Evolutionary conservation across 2,888 invertebrate genomes (phyloP), one percentile per base, ranked within the genome.

Genomic region (Cataglyphis rosenhaueri): DNA sequence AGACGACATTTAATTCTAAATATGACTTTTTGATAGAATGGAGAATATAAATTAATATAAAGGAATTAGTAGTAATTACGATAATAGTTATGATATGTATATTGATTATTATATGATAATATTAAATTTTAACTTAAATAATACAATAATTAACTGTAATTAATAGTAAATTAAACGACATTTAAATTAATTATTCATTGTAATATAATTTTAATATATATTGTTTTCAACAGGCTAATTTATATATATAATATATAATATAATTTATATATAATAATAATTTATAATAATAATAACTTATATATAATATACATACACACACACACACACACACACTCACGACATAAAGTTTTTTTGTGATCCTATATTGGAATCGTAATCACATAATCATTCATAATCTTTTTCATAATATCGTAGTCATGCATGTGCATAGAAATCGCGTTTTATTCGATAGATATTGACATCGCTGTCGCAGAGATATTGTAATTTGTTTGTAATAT

Each of bases 401-500:
- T 76, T 21, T 15, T 55, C 0, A 61, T 32, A 6, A 61, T 4
- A n/a, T 25, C 55, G 3, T 32, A 55, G 0, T 64, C 25, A 55
- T 65, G 25, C 66, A 41, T 41, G 52, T 52, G 52, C 38, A 75
- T 75, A 76, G 15, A 66, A 66, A 41, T 66, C 38, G 8, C 65
- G 25, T 15, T 38, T 66, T n/a, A n/a, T 64, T 6, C 4, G 18
- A 64, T 65, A 55, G 41, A 66, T 76, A 21, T 25, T 48, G 55
- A 76, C 15, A 29, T 57, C 0, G 29, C 38, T 62, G 9, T 76
- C 41, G 41, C 29, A 10, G 29, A 55, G 52, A 62, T 38, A 38
- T 29, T 41, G 41, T 66, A 66, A 76, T 66, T 29, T n/a, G 55
- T 76, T 75, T 76, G 55, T 76, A 76, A 76, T 76, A 32, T 55